Evolutionary conservation across 1,140 invertebrate species (phyloP).

Genomic region (Gyrodactylus salaris): DNA sequence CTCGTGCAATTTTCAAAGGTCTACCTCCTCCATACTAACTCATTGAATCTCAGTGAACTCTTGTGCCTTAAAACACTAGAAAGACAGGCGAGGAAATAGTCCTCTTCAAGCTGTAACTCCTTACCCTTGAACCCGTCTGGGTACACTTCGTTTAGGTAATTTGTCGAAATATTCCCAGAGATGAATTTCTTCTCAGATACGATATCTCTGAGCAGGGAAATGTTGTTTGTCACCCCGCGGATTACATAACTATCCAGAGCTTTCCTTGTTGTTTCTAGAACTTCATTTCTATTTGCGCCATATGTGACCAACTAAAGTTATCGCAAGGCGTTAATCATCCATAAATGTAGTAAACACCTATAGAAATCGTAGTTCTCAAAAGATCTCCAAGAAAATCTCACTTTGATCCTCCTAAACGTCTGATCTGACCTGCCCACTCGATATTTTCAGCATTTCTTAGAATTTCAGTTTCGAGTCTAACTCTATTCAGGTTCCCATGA

Average conservation of each 20-base stretch:
- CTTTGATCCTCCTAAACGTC: too few relatives aligned
- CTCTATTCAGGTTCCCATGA: too few relatives aligned
- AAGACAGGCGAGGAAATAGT: not conserved
- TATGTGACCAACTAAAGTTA: constrained; percentile 27
- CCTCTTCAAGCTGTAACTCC: not conserved
- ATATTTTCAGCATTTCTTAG: too few relatives aligned
- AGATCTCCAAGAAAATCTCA: too few relatives aligned
- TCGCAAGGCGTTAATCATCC: too few relatives aligned
- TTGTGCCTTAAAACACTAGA: not conserved
- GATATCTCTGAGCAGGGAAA: constrained; percentile 32
- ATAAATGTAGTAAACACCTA: too few relatives aligned
- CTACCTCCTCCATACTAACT: not conserved
- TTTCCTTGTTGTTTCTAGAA: constrained; percentile 27
- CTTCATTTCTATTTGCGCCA: constrained; percentile 26
- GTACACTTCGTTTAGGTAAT: constrained; percentile 29
- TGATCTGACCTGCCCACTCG: too few relatives aligned
- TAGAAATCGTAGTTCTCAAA: too few relatives aligned
- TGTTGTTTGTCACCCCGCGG: constrained; percentile 34
- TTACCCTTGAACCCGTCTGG: constrained; percentile 23
- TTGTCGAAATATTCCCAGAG: constrained; percentile 30
- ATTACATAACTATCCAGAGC: constrained; percentile 37
- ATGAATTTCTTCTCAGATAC: constrained; percentile 29
- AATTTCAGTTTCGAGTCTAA: too few relatives aligned
- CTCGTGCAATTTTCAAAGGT: too few relatives aligned
- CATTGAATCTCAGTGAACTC: not conserved